phyloP scores from a whole-genome alignment of 2,797 vertebrate genomes.

The Mus spretus region DNA sequence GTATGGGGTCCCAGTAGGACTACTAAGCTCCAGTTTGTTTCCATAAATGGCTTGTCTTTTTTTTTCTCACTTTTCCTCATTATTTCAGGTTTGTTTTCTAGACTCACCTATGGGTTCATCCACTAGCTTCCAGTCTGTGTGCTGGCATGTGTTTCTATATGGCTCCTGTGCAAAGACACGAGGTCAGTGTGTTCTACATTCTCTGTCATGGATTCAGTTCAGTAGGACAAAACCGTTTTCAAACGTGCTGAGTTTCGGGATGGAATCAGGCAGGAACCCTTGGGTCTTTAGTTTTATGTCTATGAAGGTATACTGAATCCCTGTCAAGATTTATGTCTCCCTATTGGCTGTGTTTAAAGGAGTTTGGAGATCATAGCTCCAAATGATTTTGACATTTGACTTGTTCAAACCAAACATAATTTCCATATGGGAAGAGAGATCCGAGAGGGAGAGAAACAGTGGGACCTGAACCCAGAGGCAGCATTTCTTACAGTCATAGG shows the following conservation, averaged over 20 bases:
- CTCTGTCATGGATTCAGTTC: conserved; percentile 4
- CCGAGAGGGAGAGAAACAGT: not conserved
- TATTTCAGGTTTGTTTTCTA: not conserved
- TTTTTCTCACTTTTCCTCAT: not conserved
- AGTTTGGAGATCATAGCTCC: not conserved
- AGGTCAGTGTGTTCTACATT: not conserved
- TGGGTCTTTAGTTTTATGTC: not conserved
- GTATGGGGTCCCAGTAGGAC: not conserved
- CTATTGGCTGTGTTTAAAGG: not conserved
- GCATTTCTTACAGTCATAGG: not conserved
- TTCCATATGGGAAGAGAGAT: not conserved
- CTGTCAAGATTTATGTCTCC: not conserved
- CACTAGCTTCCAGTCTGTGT: not conserved
- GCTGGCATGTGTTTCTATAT: not conserved
- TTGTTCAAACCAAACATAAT: not conserved
- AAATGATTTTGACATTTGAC: not conserved
- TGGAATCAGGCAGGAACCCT: not conserved
- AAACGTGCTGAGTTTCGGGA: not conserved
- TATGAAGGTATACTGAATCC: not conserved
- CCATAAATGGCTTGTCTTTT: not conserved
- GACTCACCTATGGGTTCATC: not conserved
- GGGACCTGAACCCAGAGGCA: not conserved
- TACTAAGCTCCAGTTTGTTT: not conserved
- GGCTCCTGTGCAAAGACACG: not conserved
- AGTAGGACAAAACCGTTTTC: not conserved